Conservation (phyloP, 2,888 invertebrate genomes). For the Prosopocoilus inquinatus region DNA sequence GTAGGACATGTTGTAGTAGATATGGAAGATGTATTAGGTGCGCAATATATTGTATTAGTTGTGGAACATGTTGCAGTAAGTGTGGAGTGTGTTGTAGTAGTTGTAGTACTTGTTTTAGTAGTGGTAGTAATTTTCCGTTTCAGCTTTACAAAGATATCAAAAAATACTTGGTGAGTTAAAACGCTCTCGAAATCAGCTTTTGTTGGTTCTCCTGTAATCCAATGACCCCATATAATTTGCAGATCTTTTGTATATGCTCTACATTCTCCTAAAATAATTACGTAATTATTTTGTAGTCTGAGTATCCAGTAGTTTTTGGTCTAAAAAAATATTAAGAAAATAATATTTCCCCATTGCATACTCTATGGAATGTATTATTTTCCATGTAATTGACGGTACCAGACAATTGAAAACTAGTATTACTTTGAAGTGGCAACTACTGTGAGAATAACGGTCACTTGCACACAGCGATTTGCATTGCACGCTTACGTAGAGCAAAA, state of each 20-base stretch:
- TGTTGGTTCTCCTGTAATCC: constrained; percentile 1
- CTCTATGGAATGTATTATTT: too few relatives aligned
- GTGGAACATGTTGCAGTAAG: too few relatives aligned
- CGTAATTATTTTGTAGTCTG: too few relatives aligned
- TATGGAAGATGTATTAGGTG: not conserved
- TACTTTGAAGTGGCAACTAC: not conserved
- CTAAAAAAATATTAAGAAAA: too few relatives aligned
- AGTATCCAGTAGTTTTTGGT: too few relatives aligned
- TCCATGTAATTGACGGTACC: too few relatives aligned
- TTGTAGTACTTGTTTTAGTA: not conserved
- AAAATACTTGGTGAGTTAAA: constrained; percentile 9
- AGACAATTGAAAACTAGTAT: not conserved
- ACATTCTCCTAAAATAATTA: constrained; percentile 9
- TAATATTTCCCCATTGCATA: too few relatives aligned
- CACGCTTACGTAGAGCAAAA: not conserved
- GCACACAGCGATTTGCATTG: too few relatives aligned
- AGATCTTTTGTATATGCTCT: constrained; percentile 3
- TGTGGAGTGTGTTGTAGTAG: not conserved
- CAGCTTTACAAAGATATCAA: constrained; percentile 7
- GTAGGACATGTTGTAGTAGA: not conserved
- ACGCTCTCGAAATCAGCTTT: constrained; percentile 1
- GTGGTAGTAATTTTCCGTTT: not conserved
- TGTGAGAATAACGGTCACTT: too few relatives aligned
- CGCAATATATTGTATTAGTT: too few relatives aligned
- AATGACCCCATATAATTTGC: constrained; percentile 14